Evolutionary conservation across 53 echinoderm and acorn worm genomes (phyloP), one percentile per base, ranked within the genome.

Genomic region (Glandiceps talaboti): DNA sequence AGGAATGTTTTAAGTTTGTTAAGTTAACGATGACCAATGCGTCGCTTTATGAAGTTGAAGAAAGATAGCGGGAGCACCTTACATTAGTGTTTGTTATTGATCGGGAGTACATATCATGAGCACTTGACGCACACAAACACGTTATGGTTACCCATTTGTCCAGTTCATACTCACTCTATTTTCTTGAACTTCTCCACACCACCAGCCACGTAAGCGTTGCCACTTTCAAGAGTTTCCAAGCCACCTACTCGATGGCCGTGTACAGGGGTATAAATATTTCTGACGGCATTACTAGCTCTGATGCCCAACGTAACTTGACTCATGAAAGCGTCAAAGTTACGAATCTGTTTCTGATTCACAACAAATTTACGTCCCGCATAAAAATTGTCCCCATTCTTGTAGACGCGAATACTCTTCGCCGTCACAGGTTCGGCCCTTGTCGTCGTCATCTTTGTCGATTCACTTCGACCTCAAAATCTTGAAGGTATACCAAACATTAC

Each of bases 371-470:
- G 88, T 27, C 89, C 81, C 74, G 86, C 76, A 80, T 89, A 97
- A 85, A 87, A 85, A 28, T 85, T 85, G 78, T 97, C 97, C 72
- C 97, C 97, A 87, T 97, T 97, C 83, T 84, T 84, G 82, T 85
- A 97, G 14, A 97, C 91, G 75, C 83, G 89, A 1, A 97, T 87
- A 81, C 85, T 91, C 32, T 88, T 92, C 29, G 90, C 90, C 25
- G 85, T 74, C 31, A 79, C 45, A 73, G 80, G 74, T 33, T 45
- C 32, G 72, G 77, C 77, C n/a, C 81, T 74, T 1, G n/a, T 64
- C 1, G 84, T 32, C 31, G 87, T 83, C 87, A 87, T 87, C 64
- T 80, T 85, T 45, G 64, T 20, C 6, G 64, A 45, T 6, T 45
- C 6, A 12, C 64, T 6, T 45, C 6, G 64, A 45, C 64, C 6